Percentiles rank a stretch among this genome's conserved stretches.
Evolutionary conservation across 2,113 vertebrate genomes (phyloP).

Genomic region (Panthera leo): DNA sequence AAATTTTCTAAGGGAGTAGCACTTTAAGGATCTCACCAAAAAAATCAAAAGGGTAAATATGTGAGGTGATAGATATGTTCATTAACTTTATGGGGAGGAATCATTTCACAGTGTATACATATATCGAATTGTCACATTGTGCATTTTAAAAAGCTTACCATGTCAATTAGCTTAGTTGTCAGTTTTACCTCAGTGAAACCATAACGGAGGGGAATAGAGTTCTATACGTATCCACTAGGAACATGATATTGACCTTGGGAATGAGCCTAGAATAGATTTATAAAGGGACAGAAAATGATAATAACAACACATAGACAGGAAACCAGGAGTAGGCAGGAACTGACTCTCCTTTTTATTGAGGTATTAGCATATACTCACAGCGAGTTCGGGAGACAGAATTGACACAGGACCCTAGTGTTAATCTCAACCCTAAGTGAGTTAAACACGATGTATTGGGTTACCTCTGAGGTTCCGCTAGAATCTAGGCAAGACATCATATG

Average conservation of each 20-base stretch:
- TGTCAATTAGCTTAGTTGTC: neutral
- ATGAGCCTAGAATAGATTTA: neutral
- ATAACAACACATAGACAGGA: neutral
- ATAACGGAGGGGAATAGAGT: neutral
- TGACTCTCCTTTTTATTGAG: neutral
- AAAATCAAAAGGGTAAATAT: neutral
- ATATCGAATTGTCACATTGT: neutral
- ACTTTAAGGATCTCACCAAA: neutral
- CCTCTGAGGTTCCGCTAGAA: neutral
- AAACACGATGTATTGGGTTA: neutral
- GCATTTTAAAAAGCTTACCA: neutral
- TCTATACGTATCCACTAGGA: neutral
- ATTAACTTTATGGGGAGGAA: too few relatives aligned
- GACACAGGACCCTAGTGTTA: neutral
- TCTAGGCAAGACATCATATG: neutral
- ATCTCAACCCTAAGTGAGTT: neutral
- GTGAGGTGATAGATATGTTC: too few relatives aligned
- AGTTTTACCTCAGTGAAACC: neutral
- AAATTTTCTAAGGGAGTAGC: neutral
- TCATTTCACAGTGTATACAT: too few relatives aligned
- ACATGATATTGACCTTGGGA: neutral
- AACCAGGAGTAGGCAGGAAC: neutral
- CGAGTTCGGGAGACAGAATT: neutral
- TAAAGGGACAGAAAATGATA: neutral
- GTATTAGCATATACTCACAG: neutral